These are phyloP conservation scores for Mystacornis crossleyi DNA, from an alignment of 2,113 vertebrate genomes.

Conservation along the genomic window DNA sequence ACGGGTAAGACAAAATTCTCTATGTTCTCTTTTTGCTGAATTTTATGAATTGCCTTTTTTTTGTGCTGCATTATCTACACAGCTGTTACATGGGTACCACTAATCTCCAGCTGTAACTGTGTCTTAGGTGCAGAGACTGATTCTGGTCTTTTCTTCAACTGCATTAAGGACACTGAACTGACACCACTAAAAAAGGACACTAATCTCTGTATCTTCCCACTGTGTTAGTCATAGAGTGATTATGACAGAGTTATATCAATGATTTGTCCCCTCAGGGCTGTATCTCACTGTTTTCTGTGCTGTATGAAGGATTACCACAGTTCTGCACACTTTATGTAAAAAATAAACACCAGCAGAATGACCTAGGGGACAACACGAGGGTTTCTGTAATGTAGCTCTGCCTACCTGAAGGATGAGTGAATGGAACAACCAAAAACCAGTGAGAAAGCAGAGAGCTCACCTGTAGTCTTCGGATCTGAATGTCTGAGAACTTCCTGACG, in stretches of 20 bases:
- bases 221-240: not conserved
- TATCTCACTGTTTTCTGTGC: not conserved
- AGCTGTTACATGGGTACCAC: not conserved
- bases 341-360: not conserved
- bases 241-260: not conserved
- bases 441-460: conserved; percentile 56
- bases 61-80: not conserved
- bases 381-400: not conserved
- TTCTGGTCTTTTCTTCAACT: not conserved
- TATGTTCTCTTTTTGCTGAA: not conserved
- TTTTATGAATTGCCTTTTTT: not conserved
- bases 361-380: not conserved
- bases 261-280: not conserved
- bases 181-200: not conserved
- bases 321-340: not conserved
- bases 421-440: not conserved
- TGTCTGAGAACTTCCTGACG: conserved; percentile 86
- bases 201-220: not conserved
- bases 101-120: not conserved
- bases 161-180: not conserved
- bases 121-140: not conserved
- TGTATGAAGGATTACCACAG: not conserved
- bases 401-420: not conserved
- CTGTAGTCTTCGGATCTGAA: conserved; percentile 89
- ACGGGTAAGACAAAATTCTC: not conserved